Conservation (phyloP, 2,888 invertebrate genomes). For the Gymnoscelis rufifasciata region DNA sequence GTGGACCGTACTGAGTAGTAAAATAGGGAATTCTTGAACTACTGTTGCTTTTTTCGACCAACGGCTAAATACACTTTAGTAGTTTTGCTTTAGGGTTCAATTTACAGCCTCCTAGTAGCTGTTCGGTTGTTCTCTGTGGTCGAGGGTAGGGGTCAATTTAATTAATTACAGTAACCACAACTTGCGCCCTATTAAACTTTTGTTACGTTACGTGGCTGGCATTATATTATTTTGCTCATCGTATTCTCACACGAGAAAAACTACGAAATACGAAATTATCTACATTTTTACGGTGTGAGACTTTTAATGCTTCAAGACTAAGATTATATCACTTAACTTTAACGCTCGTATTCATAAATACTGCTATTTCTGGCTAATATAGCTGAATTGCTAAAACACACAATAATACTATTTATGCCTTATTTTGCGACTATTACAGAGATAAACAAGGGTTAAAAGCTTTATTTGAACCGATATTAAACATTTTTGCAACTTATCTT, state of each 20-base stretch:
- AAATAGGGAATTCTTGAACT: conserved; percentile 57
- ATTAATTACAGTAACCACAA: conserved; percentile 65
- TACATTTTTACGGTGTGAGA: too few relatives aligned
- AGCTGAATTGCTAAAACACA: too few relatives aligned
- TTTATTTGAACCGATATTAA: too few relatives aligned
- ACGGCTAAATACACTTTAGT: conserved; percentile 39
- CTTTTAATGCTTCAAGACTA: conserved; percentile 5
- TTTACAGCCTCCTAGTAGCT: conserved; percentile 34
- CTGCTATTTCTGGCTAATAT: too few relatives aligned
- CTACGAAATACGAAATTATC: too few relatives aligned
- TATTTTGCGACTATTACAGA: too few relatives aligned
- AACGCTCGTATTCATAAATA: too few relatives aligned
- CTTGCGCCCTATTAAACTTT: conserved; percentile 63
- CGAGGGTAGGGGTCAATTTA: conserved; percentile 64
- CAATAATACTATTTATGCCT: too few relatives aligned
- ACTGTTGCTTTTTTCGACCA: conserved; percentile 37
- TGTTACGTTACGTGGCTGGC: conserved; percentile 47
- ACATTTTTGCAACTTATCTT: too few relatives aligned
- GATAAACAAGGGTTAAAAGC: too few relatives aligned
- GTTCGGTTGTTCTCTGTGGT: conserved; percentile 44
- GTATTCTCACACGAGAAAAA: conserved; percentile 4
- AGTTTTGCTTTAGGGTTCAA: conserved; percentile 40
- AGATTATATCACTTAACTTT: too few relatives aligned
- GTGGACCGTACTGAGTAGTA: conserved; percentile 53
- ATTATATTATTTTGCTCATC: conserved; percentile 49